phyloP scores from a whole-genome alignment of 2,888 invertebrate species.

The Himalopsyche kuldschensis region DNA sequence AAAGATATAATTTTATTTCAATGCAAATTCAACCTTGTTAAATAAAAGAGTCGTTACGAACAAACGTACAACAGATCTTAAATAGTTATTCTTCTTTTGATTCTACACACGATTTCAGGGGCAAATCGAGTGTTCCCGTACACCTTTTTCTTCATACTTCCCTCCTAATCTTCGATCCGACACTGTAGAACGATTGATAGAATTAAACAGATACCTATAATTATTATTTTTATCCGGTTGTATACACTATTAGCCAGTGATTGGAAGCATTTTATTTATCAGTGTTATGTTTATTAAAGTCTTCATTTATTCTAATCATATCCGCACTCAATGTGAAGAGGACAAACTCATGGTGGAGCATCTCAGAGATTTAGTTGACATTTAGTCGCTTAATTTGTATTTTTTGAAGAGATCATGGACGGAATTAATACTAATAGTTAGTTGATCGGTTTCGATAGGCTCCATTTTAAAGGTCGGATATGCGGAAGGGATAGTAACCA shows the following conservation, averaged over 20 bases:
- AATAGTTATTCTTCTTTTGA: not conserved
- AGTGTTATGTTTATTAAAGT: too few species aligned
- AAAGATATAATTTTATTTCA: not conserved
- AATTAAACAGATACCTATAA: slow-evolving; percentile 35
- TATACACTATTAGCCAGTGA: slow-evolving; percentile 4
- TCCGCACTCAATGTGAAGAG: too few species aligned
- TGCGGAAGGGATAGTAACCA: too few species aligned
- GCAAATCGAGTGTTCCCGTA: not conserved
- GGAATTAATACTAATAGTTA: too few species aligned
- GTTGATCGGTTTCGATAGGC: too few species aligned
- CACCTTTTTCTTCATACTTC: not conserved
- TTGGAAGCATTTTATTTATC: not conserved
- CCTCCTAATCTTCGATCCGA: not conserved
- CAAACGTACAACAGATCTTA: not conserved
- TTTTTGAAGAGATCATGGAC: too few species aligned
- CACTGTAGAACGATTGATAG: slow-evolving; percentile 8
- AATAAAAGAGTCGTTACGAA: not conserved
- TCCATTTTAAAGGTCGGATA: too few species aligned
- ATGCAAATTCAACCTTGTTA: not conserved
- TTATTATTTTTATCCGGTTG: slow-evolving; percentile 29
- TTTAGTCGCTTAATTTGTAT: too few species aligned
- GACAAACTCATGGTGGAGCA: too few species aligned
- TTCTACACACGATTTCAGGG: not conserved
- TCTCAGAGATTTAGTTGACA: too few species aligned
- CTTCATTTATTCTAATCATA: too few species aligned